These are phyloP conservation scores for Lycopodina hypogea DNA, from an alignment of 37 sponge, comb jelly and placozoan species.

Conservation along the genomic window DNA sequence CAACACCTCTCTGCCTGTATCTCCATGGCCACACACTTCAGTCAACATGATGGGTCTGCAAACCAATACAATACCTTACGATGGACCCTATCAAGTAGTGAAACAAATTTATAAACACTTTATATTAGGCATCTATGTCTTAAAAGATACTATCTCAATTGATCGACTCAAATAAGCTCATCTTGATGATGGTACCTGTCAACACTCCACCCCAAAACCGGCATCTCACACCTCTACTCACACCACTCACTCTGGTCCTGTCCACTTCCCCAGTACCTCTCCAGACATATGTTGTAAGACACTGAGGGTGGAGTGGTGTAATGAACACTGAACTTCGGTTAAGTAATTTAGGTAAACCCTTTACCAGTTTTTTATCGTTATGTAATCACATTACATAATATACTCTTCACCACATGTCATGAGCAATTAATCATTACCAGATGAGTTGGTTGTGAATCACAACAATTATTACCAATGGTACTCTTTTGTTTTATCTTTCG, in stretches of 20 bases:
- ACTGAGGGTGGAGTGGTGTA: no score
- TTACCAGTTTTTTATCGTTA: no score
- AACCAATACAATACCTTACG: slow-evolving; percentile 59
- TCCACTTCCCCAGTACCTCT: no score
- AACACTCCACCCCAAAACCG: neutral
- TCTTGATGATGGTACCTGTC: neutral
- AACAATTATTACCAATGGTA: no score
- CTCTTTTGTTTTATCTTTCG: no score
- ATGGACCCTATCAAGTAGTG: slow-evolving; percentile 54
- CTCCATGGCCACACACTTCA: slow-evolving; percentile 51
- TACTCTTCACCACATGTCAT: no score
- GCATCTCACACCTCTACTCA: neutral
- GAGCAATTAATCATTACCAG: no score
- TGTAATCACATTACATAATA: no score
- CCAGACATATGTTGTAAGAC: no score
- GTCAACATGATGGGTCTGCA: slow-evolving; percentile 52
- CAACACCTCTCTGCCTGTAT: slow-evolving; percentile 20
- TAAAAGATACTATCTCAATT: slow-evolving; percentile 40
- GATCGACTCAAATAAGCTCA: slow-evolving; percentile 69
- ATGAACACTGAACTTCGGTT: no score
- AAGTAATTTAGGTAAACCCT: no score
- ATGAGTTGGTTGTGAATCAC: no score
- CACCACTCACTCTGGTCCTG: neutral
- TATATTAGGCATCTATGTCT: slow-evolving; percentile 42
- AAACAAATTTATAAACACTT: slow-evolving; percentile 49